Evolutionary conservation across 2,888 invertebrate species (phyloP).

Genomic region (Heliconius cydno): DNA sequence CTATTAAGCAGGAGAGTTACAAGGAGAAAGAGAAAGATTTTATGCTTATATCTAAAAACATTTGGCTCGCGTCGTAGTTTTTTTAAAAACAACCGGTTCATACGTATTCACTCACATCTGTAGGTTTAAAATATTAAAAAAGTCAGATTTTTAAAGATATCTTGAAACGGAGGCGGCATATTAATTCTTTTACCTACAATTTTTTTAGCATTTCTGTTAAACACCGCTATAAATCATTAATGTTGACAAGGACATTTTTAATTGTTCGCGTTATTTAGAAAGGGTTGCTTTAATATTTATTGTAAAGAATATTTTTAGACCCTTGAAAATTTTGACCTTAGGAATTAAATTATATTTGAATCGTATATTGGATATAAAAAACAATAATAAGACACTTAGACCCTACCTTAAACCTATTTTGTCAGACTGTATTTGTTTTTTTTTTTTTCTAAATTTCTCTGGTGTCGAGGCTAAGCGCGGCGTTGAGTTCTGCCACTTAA

Average conservation of each 20-base stretch:
- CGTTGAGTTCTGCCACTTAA: too few relatives aligned
- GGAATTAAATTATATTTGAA: background rate
- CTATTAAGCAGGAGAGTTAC: too few relatives aligned
- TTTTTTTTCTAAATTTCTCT: too few relatives aligned
- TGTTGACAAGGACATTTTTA: constrained; percentile 54
- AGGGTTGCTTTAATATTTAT: constrained; percentile 35
- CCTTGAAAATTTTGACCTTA: background rate
- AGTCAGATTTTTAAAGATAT: constrained; percentile 3
- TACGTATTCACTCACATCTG: background rate
- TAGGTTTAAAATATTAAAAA: background rate
- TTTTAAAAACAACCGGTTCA: background rate
- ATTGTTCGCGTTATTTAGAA: constrained; percentile 50
- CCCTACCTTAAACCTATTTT: too few relatives aligned
- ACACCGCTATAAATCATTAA: constrained; percentile 60
- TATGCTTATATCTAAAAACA: background rate
- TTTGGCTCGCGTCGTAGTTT: background rate
- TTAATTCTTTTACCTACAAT: constrained; percentile 26
- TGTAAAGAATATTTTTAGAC: constrained; percentile 25
- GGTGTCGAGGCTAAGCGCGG: too few relatives aligned
- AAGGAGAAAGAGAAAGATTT: background rate
- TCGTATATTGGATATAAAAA: background rate
- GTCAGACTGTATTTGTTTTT: too few relatives aligned
- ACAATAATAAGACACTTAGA: background rate
- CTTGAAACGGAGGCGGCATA: background rate
- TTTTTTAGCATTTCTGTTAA: constrained; percentile 54